phyloP scores from a whole-genome alignment of 2,888 invertebrate genomes.

The Flexamia atlantica region DNA sequence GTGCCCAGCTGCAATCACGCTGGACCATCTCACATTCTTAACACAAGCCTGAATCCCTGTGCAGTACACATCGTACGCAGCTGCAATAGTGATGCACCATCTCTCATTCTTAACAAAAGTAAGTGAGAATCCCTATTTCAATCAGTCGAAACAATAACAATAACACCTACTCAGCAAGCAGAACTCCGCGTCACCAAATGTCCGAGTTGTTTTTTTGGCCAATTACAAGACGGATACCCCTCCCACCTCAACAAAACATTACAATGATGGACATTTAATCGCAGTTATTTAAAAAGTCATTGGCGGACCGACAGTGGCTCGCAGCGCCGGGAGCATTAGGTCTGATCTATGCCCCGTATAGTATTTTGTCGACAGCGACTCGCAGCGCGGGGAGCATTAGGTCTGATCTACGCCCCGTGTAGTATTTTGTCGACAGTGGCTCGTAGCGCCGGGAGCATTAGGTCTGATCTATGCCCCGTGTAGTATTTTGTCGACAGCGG shows the following conservation, averaged over 20 bases:
- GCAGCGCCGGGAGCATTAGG: conserved; percentile 50
- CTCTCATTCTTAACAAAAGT: too few relatives aligned
- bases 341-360: conserved; percentile 30
- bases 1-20: too few relatives aligned
- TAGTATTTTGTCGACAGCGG: too few relatives aligned
- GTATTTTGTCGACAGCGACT: conserved; percentile 21
- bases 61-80: too few relatives aligned
- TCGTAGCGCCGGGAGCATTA: too few relatives aligned
- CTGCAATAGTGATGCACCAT: too few relatives aligned
- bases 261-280: conserved; percentile 64
- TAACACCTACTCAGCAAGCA: neutral
- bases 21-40: too few relatives aligned
- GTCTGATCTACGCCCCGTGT: conserved; percentile 32
- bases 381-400: conserved; percentile 52
- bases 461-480: too few relatives aligned
- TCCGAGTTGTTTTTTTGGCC: conserved; percentile 23
- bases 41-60: too few relatives aligned
- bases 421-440: conserved; percentile 13
- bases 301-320: conserved; percentile 44
- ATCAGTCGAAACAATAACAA: neutral
- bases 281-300: conserved; percentile 63
- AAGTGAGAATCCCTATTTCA: too few relatives aligned
- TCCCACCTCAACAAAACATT: conserved; percentile 4
- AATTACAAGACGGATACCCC: conserved; percentile 49
- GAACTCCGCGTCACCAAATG: conserved; percentile 27